Evolutionary conservation across 2,888 invertebrate species (phyloP), one percentile per base, ranked within the genome.

Genomic region (Prosapia bicincta): DNA sequence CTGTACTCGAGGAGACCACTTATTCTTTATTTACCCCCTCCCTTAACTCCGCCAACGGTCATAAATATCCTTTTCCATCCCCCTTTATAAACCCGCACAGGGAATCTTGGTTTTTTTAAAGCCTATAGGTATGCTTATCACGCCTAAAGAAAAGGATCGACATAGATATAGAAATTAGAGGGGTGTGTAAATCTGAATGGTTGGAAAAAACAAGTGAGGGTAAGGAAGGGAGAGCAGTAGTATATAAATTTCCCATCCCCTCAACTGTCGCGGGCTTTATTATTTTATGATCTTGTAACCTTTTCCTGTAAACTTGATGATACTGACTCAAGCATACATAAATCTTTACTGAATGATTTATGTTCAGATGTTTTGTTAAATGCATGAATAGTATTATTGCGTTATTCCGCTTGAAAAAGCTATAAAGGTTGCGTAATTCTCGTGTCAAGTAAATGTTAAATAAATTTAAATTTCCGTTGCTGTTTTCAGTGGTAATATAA

Each of bases 21-120:
- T 72, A 66, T 72, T 72, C 72, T 72, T 72, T 72, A 72, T 72
- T 72, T 72, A 66, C 72, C 72, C 72, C 72, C 67, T 43, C 15
- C 38, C 38, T 13, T 38, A 13, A 3, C 28, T 38, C 10, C 15
- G 7, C 13, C 38, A 38, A 72, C 66, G 32, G 72, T 67, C 66
- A 72, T 72, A 72, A 72, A 72, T 72, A 54, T 54, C 54, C 54
- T 54, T 54, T 66, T 30, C 32, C 38, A 10, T 26, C 32, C 38
- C 38, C 28, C 66, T 32, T 66, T 13, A 38, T 54, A 54, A 54
- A 54, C 54, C 54, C 54, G 7, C 54, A 54, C 20, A 5, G 20
- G 54, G 54, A 54, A 54, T 54, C 54, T 20, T 38, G 20, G 54
- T 54, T 54, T 54, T 54, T 54, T 54, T 3, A 20, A 20, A 54